Conservation (phyloP, 1,140 invertebrate species). For the Ceratina australensis region DNA sequence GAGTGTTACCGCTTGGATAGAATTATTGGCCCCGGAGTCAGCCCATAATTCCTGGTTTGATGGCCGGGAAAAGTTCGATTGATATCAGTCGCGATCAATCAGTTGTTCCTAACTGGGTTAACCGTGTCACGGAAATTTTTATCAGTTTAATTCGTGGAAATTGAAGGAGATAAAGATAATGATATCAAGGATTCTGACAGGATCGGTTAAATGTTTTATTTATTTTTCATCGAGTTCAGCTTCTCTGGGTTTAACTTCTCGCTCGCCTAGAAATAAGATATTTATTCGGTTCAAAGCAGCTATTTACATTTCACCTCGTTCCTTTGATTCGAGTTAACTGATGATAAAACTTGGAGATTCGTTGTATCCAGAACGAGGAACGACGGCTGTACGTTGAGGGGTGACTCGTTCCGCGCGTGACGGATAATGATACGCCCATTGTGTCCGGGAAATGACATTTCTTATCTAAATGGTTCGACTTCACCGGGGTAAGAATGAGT, state of each 20-base stretch:
- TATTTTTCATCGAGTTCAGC: too few relatives aligned
- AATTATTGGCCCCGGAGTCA: not conserved
- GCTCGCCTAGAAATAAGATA: not conserved
- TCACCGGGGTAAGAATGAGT: slow-evolving; percentile 22
- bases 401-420: slow-evolving; percentile 45
- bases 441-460: slow-evolving; percentile 60
- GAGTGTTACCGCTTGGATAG: slow-evolving; percentile 12
- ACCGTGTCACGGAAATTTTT: not conserved
- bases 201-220: too few relatives aligned
- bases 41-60: not conserved
- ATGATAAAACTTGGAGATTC: not conserved
- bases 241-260: not conserved
- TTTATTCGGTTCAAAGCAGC: not conserved
- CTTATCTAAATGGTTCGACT: slow-evolving; percentile 57
- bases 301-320: slow-evolving; percentile 31
- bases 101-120: not conserved
- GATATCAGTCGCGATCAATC: not conserved
- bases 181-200: not conserved
- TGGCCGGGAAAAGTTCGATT: not conserved
- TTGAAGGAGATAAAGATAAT: not conserved
- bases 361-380: not conserved
- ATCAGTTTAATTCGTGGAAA: not conserved
- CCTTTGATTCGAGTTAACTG: slow-evolving; percentile 13
- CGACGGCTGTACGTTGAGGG: slow-evolving; percentile 25
- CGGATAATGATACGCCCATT: slow-evolving; percentile 57